phyloP scores from a whole-genome alignment of 2,888 invertebrate species.

The Pheosia gnoma region DNA sequence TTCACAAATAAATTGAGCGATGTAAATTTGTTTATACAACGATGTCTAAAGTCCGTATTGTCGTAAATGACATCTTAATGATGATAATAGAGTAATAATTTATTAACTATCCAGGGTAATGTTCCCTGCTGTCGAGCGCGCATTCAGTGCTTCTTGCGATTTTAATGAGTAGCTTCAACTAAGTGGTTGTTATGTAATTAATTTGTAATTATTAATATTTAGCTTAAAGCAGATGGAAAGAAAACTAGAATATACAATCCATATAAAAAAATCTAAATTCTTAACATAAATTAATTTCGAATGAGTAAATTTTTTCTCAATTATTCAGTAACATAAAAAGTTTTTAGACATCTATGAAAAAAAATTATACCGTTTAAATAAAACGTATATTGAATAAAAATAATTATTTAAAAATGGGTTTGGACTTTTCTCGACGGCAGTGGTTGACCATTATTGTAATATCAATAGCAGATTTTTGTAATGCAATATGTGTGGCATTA shows the following conservation, averaged over 20 bases:
- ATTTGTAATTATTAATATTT: too few relatives aligned
- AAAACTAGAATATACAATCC: conserved; percentile 5
- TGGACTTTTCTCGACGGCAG: conserved; percentile 88
- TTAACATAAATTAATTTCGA: not conserved
- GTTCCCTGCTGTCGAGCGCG: conserved; percentile 49
- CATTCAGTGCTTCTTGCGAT: conserved; percentile 45
- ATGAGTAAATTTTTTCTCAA: not conserved
- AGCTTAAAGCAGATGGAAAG: not conserved
- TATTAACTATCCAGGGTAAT: conserved; percentile 55
- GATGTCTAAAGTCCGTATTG: conserved; percentile 44
- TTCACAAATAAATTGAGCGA: conserved; percentile 23
- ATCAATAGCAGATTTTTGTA: conserved; percentile 92
- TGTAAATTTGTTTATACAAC: conserved; percentile 34
- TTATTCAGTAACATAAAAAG: not conserved
- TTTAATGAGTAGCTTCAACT: conserved; percentile 42
- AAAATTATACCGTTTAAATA: not conserved
- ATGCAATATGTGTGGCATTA: conserved; percentile 92
- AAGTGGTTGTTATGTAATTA: conserved; percentile 48
- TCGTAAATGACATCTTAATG: conserved; percentile 31
- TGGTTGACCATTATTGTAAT: conserved; percentile 91
- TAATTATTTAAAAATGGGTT: conserved; percentile 73
- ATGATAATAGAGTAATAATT: conserved; percentile 45
- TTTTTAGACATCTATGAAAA: not conserved
- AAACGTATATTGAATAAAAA: not conserved
- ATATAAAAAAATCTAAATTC: not conserved